phyloP scores from a whole-genome alignment of 2,113 vertebrate genomes.

The Barbus barbus region DNA sequence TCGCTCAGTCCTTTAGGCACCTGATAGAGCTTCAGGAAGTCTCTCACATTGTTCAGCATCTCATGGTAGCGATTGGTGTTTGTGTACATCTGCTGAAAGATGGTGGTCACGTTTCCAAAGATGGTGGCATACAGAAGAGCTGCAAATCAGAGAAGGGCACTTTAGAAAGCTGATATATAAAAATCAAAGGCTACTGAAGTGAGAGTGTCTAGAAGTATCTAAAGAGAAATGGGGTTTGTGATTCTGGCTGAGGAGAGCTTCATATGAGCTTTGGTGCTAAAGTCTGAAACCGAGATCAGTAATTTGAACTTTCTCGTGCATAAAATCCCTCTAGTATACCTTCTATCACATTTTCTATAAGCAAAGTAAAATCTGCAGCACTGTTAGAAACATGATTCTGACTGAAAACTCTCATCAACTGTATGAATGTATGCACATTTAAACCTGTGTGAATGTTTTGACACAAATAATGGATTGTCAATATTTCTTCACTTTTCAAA shows the following conservation, averaged over 20 bases:
- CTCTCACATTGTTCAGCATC: slow-evolving; percentile 98
- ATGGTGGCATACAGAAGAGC: slow-evolving; percentile 98
- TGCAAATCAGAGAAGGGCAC: slow-evolving; percentile 64
- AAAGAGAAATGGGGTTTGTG: neutral
- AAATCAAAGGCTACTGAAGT: slow-evolving; percentile 25
- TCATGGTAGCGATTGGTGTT: slow-evolving; percentile 99
- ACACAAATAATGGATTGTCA: too few species aligned
- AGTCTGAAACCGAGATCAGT: too few species aligned
- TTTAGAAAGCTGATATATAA: slow-evolving; percentile 15
- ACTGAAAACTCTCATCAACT: too few species aligned
- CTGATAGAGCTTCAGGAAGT: slow-evolving; percentile 97
- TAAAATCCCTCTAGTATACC: too few species aligned
- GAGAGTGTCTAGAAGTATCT: slow-evolving; percentile 6
- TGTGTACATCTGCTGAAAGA: slow-evolving; percentile 99
- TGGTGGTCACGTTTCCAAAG: slow-evolving; percentile 99
- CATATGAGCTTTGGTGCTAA: too few species aligned
- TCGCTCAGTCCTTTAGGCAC: slow-evolving; percentile 98
- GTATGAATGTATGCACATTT: too few species aligned
- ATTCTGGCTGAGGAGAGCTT: neutral
- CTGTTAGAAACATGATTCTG: too few species aligned
- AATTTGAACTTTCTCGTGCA: too few species aligned
- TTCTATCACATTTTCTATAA: too few species aligned
- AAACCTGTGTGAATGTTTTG: too few species aligned
- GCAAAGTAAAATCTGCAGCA: too few species aligned
- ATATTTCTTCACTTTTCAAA: too few species aligned